Conservation (phyloP, 2,113 vertebrate genomes). For the Trogon surrucura region DNA sequence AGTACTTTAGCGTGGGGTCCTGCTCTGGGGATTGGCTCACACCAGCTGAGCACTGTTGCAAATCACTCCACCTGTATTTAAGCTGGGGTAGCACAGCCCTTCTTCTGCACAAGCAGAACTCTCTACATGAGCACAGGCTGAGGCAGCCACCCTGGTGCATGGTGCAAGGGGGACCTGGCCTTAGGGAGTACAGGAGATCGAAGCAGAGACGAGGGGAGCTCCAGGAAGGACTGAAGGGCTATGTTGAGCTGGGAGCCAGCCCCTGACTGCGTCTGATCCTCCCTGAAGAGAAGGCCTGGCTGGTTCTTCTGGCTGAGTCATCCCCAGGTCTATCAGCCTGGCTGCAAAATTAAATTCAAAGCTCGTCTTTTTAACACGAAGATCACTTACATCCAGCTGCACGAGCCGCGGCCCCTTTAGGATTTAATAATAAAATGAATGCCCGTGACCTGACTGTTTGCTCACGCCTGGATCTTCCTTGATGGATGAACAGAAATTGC, state of each 20-base stretch:
- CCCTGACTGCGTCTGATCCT: neutral
- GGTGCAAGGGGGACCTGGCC: accelerated
- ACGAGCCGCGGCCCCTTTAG: conserved; percentile 34
- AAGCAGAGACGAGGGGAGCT: neutral
- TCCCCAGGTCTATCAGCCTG: conserved; percentile 45
- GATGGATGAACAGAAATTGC: conserved; percentile 73
- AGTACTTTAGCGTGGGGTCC: neutral
- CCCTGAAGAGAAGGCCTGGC: neutral
- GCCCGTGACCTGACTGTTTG: conserved; percentile 65
- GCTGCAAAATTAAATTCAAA: conserved; percentile 63
- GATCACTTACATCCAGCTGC: conserved; percentile 66
- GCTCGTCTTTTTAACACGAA: conserved; percentile 51
- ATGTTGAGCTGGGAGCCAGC: neutral
- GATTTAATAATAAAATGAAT: conserved; percentile 73
- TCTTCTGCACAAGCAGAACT: neutral
- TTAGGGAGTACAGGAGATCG: neutral
- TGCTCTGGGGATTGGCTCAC: neutral
- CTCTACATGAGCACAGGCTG: accelerated
- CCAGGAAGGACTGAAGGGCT: neutral
- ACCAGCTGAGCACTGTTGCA: neutral
- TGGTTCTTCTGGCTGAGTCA: conserved; percentile 62
- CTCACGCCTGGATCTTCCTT: conserved; percentile 68
- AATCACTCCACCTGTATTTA: neutral
- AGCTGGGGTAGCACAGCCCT: accelerated
- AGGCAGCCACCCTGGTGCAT: neutral